phyloP scores from a whole-genome alignment of 2,888 invertebrate genomes.

The Drosophila trichaetosa region DNA sequence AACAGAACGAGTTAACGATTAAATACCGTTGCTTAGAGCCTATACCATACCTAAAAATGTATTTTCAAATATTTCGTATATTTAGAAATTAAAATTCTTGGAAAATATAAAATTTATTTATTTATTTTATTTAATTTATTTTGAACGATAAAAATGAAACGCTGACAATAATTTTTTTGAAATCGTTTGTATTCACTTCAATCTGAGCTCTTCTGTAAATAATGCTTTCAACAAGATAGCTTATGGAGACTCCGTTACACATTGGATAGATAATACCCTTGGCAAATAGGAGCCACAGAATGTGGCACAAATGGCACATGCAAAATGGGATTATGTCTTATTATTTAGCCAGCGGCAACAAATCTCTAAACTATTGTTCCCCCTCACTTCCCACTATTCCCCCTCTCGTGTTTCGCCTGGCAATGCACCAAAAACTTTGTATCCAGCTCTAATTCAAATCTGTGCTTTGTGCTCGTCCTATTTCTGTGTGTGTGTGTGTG shows the following conservation, averaged over 20 bases:
- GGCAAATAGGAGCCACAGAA: slow-evolving; percentile 3
- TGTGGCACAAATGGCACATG: slow-evolving; percentile 17
- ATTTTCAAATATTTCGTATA: neutral
- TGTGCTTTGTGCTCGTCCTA: neutral
- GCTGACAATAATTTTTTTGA: neutral
- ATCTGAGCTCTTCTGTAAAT: neutral
- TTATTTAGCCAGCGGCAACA: slow-evolving; percentile 51
- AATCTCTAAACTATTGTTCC: slow-evolving; percentile 27
- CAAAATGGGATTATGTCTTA: slow-evolving; percentile 51
- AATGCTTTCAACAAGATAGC: neutral
- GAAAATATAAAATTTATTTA: neutral
- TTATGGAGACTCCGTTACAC: neutral
- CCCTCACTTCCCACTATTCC: neutral
- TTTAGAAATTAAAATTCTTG: neutral
- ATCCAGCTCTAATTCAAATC: slow-evolving; percentile 22
- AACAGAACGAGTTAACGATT: neutral
- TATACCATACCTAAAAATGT: neutral
- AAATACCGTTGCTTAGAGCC: neutral
- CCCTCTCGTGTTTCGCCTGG: slow-evolving; percentile 30
- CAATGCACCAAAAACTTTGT: slow-evolving; percentile 62
- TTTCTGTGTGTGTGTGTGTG: neutral
- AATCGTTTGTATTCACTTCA: neutral
- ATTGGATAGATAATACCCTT: slow-evolving; percentile 1
- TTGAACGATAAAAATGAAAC: fast-evolving
- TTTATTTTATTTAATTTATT: neutral